Evolutionary conservation across 2,888 invertebrate species (phyloP), one percentile per base, ranked within the genome.

Genomic region (Caenorhabditis imperialis): DNA sequence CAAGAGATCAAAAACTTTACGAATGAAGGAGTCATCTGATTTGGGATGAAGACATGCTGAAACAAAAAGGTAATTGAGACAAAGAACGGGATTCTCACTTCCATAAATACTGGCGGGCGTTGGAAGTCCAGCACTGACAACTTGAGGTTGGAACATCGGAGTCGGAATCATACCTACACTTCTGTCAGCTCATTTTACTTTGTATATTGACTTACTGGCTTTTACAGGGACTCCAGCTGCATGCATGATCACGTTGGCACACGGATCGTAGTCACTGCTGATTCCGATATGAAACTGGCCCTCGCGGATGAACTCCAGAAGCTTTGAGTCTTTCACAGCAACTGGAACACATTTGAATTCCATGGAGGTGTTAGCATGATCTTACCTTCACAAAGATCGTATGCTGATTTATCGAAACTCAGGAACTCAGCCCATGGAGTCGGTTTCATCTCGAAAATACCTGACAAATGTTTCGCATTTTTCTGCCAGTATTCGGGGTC

Each of bases 81-180:
- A 6, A 14, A 1, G 12, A 25, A 1, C 14, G 10, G 22, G 16
- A 8, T 3, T 23, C 69, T 22, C 1, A 63, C 75, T 70, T 45
- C 60, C 70, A 60, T 70, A 75, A 14, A 75, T 14, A 61, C 70
- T 70, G 0, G 70, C 51, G 4, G 60, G 70, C 6, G 70, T 40
- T 12, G 70, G 70, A 10, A 71, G 44, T 25, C 75, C 75, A 35
- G 69, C 75, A 50, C 38, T 60, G 27, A 57, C n/a, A 6, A 69
- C 16, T 25, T 75, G 75, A 4, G 38, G 40, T 40, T 62, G 69
- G 38, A 69, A 75, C 53, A 75, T 25, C 18, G 75, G 70, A 30
- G 75, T 75, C 5, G 75, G 75, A n/a, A 60, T 45, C 37, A 75
- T 30, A n/a, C n/a, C n/a, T n/a, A n/a, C n/a, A n/a, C n/a, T n/a